phyloP scores from a whole-genome alignment of 2,888 invertebrate species.

The Drosophila austrosaltans region DNA sequence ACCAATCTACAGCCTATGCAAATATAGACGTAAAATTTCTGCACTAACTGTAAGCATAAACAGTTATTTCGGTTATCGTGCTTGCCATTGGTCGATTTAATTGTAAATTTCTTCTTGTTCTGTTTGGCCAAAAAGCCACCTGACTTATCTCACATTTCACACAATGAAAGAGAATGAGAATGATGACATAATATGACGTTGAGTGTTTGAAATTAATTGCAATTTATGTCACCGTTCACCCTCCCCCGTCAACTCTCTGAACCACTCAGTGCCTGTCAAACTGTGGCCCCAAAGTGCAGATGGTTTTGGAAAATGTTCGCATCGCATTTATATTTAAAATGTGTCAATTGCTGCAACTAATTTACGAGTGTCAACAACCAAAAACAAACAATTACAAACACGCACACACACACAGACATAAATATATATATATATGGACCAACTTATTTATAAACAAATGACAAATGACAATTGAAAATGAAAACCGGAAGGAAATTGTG shows the following conservation, averaged over 20 bases:
- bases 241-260: too few species aligned
- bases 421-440: conserved; percentile 10
- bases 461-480: conserved; percentile 71
- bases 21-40: not conserved
- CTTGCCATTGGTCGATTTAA: not conserved
- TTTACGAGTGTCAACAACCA: conserved; percentile 63
- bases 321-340: conserved; percentile 64
- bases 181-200: conserved; percentile 25
- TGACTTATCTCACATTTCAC: conserved; percentile 16
- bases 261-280: conserved; percentile 21
- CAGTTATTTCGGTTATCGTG: too few species aligned
- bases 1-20: too few species aligned
- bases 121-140: not conserved
- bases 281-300: conserved; percentile 46
- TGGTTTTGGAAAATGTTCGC: conserved; percentile 52
- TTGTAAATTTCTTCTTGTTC: not conserved
- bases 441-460: conserved; percentile 73
- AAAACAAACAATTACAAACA: conserved; percentile 18
- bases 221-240: conserved; percentile 7
- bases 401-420: not conserved
- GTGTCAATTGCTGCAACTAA: conserved; percentile 72
- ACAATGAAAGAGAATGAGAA: not conserved
- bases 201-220: conserved; percentile 22
- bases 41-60: not conserved
- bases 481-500: conserved; percentile 78